Percentiles rank a stretch among this genome's conserved stretches.
These are phyloP conservation scores for Hypomesus transpacificus DNA, from an alignment of 2,113 vertebrate species.

Conservation along the genomic window DNA sequence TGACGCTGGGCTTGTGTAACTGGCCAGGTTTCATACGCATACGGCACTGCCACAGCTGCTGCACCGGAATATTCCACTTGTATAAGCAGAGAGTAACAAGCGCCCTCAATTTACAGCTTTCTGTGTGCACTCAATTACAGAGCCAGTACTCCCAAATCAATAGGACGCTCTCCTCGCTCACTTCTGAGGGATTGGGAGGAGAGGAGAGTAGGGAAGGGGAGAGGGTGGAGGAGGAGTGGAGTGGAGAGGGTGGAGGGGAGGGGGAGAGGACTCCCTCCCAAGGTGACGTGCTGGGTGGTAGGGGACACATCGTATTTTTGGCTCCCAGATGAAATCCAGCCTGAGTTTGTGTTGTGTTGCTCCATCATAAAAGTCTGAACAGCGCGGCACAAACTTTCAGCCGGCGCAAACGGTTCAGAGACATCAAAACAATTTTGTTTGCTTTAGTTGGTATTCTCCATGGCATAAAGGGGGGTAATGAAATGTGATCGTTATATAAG, in stretches of 20 bases:
- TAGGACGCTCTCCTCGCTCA: conserved; percentile 37
- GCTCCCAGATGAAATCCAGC: conserved; percentile 43
- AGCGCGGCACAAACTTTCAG: conserved; percentile 39
- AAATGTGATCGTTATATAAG: conserved; percentile 69
- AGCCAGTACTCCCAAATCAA: conserved; percentile 53
- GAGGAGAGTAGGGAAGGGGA: too few species aligned
- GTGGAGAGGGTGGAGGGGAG: background rate
- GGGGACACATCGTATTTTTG: conserved; percentile 25
- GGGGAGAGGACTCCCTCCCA: background rate
- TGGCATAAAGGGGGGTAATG: conserved; percentile 63
- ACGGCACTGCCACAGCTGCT: conserved; percentile 38
- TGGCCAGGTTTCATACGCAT: conserved; percentile 48
- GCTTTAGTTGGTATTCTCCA: conserved; percentile 65
- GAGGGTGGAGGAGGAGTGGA: background rate
- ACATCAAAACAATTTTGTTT: conserved; percentile 63
- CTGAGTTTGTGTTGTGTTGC: conserved; percentile 30
- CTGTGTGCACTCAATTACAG: conserved; percentile 42
- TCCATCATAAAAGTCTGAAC: conserved; percentile 60
- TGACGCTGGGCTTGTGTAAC: conserved; percentile 28
- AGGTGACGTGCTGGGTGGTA: conserved; percentile 28
- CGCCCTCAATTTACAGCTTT: conserved; percentile 57
- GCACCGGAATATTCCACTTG: conserved; percentile 54
- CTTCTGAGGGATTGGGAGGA: conserved; percentile 11
- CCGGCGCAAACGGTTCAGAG: conserved; percentile 42
- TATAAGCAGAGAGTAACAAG: conserved; percentile 59